Conservation (phyloP, 2,888 invertebrate genomes). For the Spodoptera picta region DNA sequence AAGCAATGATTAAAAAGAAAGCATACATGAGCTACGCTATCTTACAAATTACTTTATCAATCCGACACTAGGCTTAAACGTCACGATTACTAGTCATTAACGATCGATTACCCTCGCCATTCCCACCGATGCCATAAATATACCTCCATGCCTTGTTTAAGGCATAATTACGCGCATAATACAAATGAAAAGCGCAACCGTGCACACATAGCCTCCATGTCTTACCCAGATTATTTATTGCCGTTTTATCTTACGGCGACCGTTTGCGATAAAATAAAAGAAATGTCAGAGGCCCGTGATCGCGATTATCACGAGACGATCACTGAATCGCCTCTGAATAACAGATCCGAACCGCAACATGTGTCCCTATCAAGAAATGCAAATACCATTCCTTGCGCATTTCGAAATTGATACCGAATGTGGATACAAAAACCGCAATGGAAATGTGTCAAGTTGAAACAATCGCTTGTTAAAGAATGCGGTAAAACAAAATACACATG, state of each 20-base stretch:
- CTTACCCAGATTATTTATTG: conserved; percentile 84
- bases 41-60: conserved; percentile 24
- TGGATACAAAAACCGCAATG: conserved; percentile 57
- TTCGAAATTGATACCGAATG: neutral
- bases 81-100: conserved; percentile 74
- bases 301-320: conserved; percentile 85
- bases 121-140: conserved; percentile 70
- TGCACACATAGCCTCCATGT: conserved; percentile 78
- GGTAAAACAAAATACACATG: conserved; percentile 78
- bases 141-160: conserved; percentile 67
- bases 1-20: too few species aligned
- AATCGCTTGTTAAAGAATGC: conserved; percentile 54
- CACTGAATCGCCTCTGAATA: conserved; percentile 77
- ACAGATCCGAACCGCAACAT: conserved; percentile 55
- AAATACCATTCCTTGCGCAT: conserved; percentile 53
- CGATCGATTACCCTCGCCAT: conserved; percentile 74
- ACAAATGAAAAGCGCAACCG: conserved; percentile 83
- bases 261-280: conserved; percentile 86
- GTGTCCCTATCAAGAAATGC: conserved; percentile 34
- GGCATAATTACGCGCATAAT: conserved; percentile 84
- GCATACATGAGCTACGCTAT: too few species aligned
- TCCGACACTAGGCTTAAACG: conserved; percentile 69
- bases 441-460: conserved; percentile 19
- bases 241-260: conserved; percentile 83
- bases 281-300: conserved; percentile 84